Evolutionary conservation across 2,888 invertebrate species (phyloP).

Genomic region (Bellardia bayeri): DNA sequence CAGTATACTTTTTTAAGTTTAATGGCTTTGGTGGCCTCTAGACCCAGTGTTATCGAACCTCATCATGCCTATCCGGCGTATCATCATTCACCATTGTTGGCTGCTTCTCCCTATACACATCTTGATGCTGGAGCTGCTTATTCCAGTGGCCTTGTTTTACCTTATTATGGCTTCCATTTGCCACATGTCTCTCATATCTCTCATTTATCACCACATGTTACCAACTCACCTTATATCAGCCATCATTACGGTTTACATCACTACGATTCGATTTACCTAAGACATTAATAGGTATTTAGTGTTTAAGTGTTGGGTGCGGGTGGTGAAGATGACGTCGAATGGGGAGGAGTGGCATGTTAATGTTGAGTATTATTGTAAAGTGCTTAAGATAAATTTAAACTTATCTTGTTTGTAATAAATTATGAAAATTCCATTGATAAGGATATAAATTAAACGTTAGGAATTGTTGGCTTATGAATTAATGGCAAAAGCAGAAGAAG

Average conservation of each 20-base stretch:
- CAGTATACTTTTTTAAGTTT: not conserved
- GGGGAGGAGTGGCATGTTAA: not conserved
- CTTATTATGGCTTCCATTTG: slow-evolving; percentile 5
- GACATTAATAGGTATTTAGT: slow-evolving; percentile 26
- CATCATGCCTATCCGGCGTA: slow-evolving; percentile 60
- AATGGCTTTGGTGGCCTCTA: slow-evolving; percentile 61
- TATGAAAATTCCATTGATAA: not conserved
- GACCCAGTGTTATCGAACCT: slow-evolving; percentile 69
- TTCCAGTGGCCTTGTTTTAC: slow-evolving; percentile 59
- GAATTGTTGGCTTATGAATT: too few species aligned
- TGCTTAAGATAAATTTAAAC: not conserved
- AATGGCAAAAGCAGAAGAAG: too few species aligned
- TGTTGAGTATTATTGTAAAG: slow-evolving; percentile 13
- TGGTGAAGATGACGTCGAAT: not conserved
- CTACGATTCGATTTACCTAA: slow-evolving; percentile 31
- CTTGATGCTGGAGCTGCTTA: slow-evolving; percentile 34
- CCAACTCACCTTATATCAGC: slow-evolving; percentile 75
- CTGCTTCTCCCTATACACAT: slow-evolving; percentile 65
- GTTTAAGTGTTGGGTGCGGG: not conserved
- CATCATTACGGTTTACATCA: slow-evolving; percentile 22
- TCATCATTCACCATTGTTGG: slow-evolving; percentile 47
- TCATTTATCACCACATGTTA: slow-evolving; percentile 67
- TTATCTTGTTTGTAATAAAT: slow-evolving; percentile 10
- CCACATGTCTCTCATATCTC: slow-evolving; percentile 6
- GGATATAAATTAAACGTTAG: not conserved